These are phyloP conservation scores for Manis javanica DNA, from an alignment of 2,797 vertebrate genomes.

Conservation along the genomic window DNA sequence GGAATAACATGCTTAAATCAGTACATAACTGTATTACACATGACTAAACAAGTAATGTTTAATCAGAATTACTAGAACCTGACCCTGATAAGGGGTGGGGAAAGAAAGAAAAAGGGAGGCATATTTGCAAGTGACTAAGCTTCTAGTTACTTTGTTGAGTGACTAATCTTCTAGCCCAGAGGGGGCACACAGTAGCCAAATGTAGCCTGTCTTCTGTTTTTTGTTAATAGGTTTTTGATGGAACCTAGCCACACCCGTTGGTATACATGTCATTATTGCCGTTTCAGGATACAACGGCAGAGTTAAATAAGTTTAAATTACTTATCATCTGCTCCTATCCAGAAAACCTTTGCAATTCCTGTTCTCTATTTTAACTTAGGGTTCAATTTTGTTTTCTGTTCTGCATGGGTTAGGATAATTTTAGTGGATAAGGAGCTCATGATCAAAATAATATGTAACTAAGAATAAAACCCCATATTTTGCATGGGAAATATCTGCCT, in stretches of 20 bases:
- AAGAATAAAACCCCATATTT: not conserved
- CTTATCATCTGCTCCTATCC: not conserved
- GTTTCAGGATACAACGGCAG: not conserved
- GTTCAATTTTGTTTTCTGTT: not conserved
- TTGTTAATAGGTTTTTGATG: not conserved
- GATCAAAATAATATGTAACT: not conserved
- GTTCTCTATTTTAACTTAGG: not conserved
- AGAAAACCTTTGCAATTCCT: not conserved
- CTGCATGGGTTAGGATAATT: not conserved
- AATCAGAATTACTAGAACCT: not conserved
- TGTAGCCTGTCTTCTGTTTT: not conserved
- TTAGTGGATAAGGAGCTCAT: not conserved
- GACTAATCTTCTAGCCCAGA: not conserved
- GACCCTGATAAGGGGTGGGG: too few species aligned
- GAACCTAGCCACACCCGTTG: not conserved
- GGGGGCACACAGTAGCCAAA: not conserved
- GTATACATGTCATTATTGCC: not conserved
- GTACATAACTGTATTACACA: not conserved
- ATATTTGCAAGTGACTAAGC: not conserved
- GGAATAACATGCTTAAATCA: not conserved
- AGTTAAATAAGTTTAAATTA: not conserved
- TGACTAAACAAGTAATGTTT: not conserved
- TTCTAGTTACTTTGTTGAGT: not conserved
- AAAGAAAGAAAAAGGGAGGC: not conserved
- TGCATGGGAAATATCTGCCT: not conserved